Base-by-base conservation (phyloP, 2,888 invertebrate genomes). In the Atethmia centrago region DNA sequence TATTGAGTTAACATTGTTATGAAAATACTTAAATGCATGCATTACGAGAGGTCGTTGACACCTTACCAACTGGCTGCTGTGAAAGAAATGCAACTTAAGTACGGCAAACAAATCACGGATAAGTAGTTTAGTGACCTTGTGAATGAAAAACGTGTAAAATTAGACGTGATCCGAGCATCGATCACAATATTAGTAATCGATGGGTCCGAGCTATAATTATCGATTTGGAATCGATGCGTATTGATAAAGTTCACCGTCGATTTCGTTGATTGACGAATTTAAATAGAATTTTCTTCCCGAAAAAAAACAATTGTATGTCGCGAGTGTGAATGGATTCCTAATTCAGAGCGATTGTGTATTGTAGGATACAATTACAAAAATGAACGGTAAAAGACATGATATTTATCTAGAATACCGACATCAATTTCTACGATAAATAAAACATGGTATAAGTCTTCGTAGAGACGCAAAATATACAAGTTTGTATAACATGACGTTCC, bases 21-120 rank as follows among this genome's bases (percentile, higher is more conserved):
- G 36, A n/a, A n/a, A n/a, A n/a, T n/a, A n/a, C 36, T 36, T 36
- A 53, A 58, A 36, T 58, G 47, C 62, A 74, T 72, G 40, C 28
- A 51, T 47, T 68, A 59, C 45, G 31, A 49, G 59, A 81, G 82
- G 74, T 84, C 84, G 40, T 66, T 78, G 75, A 81, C 84, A 21
- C 2, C 21, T 73, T 7, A 74, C 21, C 58, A 69, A 64, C 61
- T 66, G 25, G n/a, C 19, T 42, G 40, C 55, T 49, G 25, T 56
- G 51, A 53, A 56, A 74, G 36, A 76, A 65, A 69, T 75, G n/a
- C n/a, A 8, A 47, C 45, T 76, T 0, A 65, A 76, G 31, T 14
- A 45, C 25, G 25, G 40, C 36, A 36, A 62, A 65, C 21, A n/a
- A 42, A 36, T 64, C 53, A 36, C 19, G 31, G 19, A 56, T 14